These are phyloP conservation scores for Turritopsis dohrnii DNA, from an alignment of 30 jellyfish, hydroid and myxozoan species.

Conservation along the genomic window DNA sequence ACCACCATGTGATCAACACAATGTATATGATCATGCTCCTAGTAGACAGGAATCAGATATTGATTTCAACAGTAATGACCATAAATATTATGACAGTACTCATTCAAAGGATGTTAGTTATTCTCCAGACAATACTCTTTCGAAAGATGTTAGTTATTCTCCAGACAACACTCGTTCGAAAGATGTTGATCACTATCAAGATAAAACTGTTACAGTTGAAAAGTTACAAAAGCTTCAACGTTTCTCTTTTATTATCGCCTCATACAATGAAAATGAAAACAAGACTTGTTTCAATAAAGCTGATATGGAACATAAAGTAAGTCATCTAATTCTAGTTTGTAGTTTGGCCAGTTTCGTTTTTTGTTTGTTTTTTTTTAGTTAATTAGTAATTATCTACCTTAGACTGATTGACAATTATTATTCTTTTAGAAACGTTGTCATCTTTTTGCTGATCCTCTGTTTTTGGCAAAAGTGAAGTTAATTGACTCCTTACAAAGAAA, in stretches of 20 bases:
- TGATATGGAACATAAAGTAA: constrained; percentile 2
- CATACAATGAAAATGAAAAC: neutral
- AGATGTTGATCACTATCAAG: neutral
- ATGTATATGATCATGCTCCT: too few relatives aligned
- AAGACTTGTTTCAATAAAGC: neutral
- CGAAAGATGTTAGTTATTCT: neutral
- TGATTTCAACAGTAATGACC: too few relatives aligned
- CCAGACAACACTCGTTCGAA: neutral
- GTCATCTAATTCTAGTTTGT: neutral
- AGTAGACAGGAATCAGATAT: too few relatives aligned
- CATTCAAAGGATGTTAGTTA: neutral
- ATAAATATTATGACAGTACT: neutral
- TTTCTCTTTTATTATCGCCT: neutral
- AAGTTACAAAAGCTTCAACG: neutral
- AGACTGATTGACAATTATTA: too few relatives aligned
- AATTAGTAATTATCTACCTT: too few relatives aligned
- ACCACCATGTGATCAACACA: too few relatives aligned
- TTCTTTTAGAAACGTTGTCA: neutral
- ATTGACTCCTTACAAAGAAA: neutral
- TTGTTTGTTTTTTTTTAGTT: too few relatives aligned
- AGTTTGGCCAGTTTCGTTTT: too few relatives aligned
- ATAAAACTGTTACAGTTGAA: neutral
- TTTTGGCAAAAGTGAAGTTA: neutral
- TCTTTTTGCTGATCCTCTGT: neutral
- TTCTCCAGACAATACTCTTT: neutral